Conservation (phyloP, 1,140 invertebrate genomes). For the Drosophila athabasca region DNA sequence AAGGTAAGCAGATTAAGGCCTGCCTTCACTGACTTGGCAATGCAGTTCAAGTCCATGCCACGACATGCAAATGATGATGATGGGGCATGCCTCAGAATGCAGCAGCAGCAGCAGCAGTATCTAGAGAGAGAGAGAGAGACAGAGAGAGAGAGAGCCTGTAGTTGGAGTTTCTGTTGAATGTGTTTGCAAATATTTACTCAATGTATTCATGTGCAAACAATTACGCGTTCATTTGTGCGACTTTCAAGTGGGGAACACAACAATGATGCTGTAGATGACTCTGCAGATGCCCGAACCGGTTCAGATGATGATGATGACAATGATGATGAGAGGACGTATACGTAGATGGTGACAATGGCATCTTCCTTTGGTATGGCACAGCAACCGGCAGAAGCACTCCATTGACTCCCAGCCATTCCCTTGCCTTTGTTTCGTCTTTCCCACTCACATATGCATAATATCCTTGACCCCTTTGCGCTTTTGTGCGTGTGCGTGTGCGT, state of each 20-base stretch:
- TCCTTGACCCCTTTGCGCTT: constrained; percentile 74
- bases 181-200: constrained; percentile 74
- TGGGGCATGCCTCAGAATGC: constrained; percentile 28
- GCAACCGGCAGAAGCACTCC: neutral
- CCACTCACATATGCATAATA: constrained; percentile 67
- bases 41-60: constrained; percentile 56
- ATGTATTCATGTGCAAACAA: constrained; percentile 81
- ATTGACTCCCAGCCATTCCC: neutral
- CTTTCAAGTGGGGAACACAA: constrained; percentile 47
- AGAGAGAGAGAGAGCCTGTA: constrained; percentile 8
- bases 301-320: constrained; percentile 35
- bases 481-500: constrained; percentile 64
- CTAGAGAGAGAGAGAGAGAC: neutral
- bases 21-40: constrained; percentile 73
- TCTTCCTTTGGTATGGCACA: no score
- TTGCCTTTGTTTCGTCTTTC: constrained; percentile 32
- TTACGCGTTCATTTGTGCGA: constrained; percentile 79
- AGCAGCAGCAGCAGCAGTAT: neutral
- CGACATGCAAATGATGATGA: constrained; percentile 44
- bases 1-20: constrained; percentile 77
- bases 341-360: no score
- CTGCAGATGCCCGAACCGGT: neutral
- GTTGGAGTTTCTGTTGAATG: constrained; percentile 33
- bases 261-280: constrained; percentile 36
- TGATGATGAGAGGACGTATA: constrained; percentile 29